Evolutionary conservation across 2,113 vertebrate species (phyloP).

Genomic region (Chaetura pelagica): DNA sequence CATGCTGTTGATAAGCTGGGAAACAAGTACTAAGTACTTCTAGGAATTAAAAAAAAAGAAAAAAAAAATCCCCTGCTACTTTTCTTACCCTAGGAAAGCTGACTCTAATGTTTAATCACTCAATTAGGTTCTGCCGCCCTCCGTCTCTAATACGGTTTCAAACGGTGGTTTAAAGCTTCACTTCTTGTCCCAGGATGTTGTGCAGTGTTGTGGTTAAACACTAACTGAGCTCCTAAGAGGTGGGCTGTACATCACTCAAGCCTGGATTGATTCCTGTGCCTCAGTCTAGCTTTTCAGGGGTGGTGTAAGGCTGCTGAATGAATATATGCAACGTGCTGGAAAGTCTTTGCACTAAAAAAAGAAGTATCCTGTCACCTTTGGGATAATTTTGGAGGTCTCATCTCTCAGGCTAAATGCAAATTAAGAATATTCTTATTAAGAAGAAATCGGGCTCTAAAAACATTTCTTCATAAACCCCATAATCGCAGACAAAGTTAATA

Average conservation of each 20-base stretch:
- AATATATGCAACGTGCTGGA: neutral
- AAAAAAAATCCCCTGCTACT: neutral
- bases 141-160: neutral
- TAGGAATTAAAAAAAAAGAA: constrained; percentile 21
- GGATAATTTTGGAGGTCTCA: constrained; percentile 21
- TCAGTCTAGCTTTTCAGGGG: neutral
- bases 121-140: neutral
- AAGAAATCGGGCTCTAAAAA: constrained; percentile 23
- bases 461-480: neutral
- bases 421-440: neutral
- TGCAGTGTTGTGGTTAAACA: neutral
- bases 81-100: neutral
- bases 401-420: constrained; percentile 14
- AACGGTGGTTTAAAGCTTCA: neutral
- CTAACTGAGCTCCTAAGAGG: neutral
- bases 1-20: constrained; percentile 63
- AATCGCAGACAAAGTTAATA: neutral
- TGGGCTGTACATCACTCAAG: neutral
- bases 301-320: constrained; percentile 3
- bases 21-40: constrained; percentile 60
- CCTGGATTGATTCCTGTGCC: neutral
- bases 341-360: neutral
- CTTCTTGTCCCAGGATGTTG: neutral
- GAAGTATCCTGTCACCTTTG: neutral
- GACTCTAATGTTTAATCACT: neutral